Percentiles rank a stretch among this genome's conserved stretches.
phyloP scores from a whole-genome alignment of 1,140 invertebrate genomes.

The Bombus difficillimus region DNA sequence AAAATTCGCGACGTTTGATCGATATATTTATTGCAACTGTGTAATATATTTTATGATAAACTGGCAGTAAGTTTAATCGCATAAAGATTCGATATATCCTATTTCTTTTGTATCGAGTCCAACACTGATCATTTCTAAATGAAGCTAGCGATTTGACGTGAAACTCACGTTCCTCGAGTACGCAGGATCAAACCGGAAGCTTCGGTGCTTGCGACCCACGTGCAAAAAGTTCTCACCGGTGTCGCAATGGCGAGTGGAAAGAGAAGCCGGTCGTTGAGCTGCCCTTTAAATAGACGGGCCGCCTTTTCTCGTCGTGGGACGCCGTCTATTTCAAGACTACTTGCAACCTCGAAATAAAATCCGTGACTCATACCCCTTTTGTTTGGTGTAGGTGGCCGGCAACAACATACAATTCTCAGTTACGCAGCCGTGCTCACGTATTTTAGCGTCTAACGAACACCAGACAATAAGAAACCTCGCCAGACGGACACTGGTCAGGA shows the following conservation, averaged over 20 bases:
- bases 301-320: constrained; percentile 52
- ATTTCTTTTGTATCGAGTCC: not conserved
- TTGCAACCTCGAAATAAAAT: constrained; percentile 58
- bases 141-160: not conserved
- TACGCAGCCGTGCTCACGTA: constrained; percentile 19
- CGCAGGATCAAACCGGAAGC: constrained; percentile 23
- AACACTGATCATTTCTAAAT: not conserved
- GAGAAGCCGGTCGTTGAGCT: constrained; percentile 16
- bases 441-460: not conserved
- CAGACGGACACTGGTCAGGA: not conserved
- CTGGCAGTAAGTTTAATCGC: not conserved
- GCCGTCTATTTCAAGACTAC: constrained; percentile 56
- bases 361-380: constrained; percentile 55
- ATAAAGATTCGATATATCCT: no score
- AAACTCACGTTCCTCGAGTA: not conserved
- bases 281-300: constrained; percentile 58
- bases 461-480: constrained; percentile 9
- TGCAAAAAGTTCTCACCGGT: constrained; percentile 18
- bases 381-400: constrained; percentile 41
- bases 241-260: constrained; percentile 41
- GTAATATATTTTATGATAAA: not conserved
- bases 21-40: no score
- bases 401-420: constrained; percentile 37
- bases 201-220: not conserved
- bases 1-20: no score